Conservation (phyloP, 2,888 invertebrate genomes). For the Melanophora roralis region DNA sequence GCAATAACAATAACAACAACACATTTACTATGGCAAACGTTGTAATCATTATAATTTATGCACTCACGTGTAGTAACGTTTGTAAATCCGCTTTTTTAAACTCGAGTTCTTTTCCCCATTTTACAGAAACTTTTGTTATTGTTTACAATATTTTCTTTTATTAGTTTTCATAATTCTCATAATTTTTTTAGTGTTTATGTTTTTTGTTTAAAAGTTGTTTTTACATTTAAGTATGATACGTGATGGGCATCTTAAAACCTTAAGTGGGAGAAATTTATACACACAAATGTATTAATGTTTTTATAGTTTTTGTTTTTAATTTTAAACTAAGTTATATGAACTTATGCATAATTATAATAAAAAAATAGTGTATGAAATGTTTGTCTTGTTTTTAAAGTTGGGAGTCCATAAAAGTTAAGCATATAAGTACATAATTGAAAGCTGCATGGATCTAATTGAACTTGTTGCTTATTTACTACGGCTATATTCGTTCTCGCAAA, state of each 20-base stretch:
- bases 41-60: slow-evolving; percentile 63
- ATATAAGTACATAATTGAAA: too few species aligned
- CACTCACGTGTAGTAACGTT: slow-evolving; percentile 60
- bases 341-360: too few species aligned
- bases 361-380: too few species aligned
- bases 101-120: neutral
- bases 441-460: too few species aligned
- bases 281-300: too few species aligned
- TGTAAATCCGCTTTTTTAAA: neutral
- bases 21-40: slow-evolving; percentile 41
- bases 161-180: slow-evolving; percentile 32
- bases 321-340: too few species aligned
- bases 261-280: neutral
- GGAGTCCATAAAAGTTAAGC: slow-evolving; percentile 15
- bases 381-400: too few species aligned
- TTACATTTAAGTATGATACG: slow-evolving; percentile 14
- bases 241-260: slow-evolving; percentile 31
- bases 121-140: neutral
- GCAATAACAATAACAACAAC: neutral
- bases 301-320: too few species aligned
- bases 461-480: too few species aligned
- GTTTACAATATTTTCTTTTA: slow-evolving; percentile 34
- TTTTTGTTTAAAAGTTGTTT: neutral
- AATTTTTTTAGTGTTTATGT: neutral
- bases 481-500: too few species aligned